Base-by-base conservation (phyloP, 2,888 invertebrate genomes). In the Polyommatus icarus region DNA sequence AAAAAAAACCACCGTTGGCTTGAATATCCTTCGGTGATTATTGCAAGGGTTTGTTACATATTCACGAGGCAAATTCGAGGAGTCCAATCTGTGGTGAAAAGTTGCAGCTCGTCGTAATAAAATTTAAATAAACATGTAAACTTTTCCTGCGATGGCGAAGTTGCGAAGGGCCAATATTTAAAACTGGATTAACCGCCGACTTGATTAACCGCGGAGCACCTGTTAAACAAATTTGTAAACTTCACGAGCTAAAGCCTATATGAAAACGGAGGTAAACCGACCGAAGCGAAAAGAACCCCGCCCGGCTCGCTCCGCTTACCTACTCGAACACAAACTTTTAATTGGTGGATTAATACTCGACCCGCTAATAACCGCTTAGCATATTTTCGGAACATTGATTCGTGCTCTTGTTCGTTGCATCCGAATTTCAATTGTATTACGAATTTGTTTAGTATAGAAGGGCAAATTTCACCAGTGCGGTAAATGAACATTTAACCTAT, bases 341-440 rank as follows among this genome's bases (percentile, higher is more conserved):
- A 84, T 84, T 84, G 88, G 84, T 80, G 84, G 87, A 88, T 89
- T 89, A 90, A 87, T 87, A 85, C 85, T 83, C 83, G 79, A 81
- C 80, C 79, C 81, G 83, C 82, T 83, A 83, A 84, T 84, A 83
- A 81, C 82, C 81, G 72, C 79, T 80, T 78, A 79, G 80, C 79
- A 79, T 81, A 79, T 76, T 67, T 54, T 72, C 77, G 79, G 71
- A 80, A 81, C 76, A 67, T 46, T 67, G 67, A 67, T 67, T 67
- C 67, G 67, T 15, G 67, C 67, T 67, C 67, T 32, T 29, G 15
- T 67, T 32, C 15, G 67, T 29, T 67, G 29, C 67, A 54, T 46
- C 46, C 46, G 10, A 46, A 46, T 24, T 61, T 15, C 20, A 8
- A 59, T 59, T 59, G 20, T 59, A 61, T 24, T 61, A 61, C 24